Percentiles rank a stretch among this genome's conserved stretches.
phyloP scores from a whole-genome alignment of 1,140 invertebrate species.

The Solen grandis region DNA sequence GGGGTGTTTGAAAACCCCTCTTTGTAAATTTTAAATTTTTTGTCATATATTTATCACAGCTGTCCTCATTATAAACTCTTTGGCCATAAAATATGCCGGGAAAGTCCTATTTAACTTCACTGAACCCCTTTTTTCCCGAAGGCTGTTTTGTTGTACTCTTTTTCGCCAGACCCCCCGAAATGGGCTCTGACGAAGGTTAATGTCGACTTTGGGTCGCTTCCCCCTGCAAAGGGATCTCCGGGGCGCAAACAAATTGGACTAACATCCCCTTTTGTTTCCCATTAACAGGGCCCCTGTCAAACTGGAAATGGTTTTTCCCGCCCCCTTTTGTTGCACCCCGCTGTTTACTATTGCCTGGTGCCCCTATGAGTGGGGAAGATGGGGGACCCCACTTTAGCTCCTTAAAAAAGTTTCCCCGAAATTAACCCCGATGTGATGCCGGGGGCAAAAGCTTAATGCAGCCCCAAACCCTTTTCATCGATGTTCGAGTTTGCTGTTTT shows the following conservation, averaged over 20 bases:
- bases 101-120: too few relatives aligned
- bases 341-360: too few relatives aligned
- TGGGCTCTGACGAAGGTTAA: constrained; percentile 62
- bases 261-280: constrained; percentile 11
- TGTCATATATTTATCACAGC: too few relatives aligned
- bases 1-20: too few relatives aligned
- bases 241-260: not conserved
- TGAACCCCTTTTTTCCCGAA: too few relatives aligned
- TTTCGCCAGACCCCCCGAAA: too few relatives aligned
- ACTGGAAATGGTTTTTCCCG: constrained; percentile 22
- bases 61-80: too few relatives aligned
- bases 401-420: constrained; percentile 47
- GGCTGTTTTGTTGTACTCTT: too few relatives aligned
- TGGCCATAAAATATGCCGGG: too few relatives aligned
- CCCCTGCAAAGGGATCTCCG: not conserved
- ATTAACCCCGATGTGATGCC: constrained; percentile 40
- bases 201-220: constrained; percentile 42
- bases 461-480: constrained; percentile 73
- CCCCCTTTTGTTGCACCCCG: too few relatives aligned
- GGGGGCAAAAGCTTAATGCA: constrained; percentile 72
- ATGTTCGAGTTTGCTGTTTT: constrained; percentile 76
- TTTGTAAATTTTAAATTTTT: too few relatives aligned
- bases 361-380: not conserved
- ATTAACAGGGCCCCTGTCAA: not conserved
- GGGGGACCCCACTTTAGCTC: constrained; percentile 29